Percentiles rank a stretch among this genome's conserved stretches.
These are phyloP conservation scores for Cordylochernes scorpioides DNA, from an alignment of 2,888 invertebrate species.

Conservation along the genomic window DNA sequence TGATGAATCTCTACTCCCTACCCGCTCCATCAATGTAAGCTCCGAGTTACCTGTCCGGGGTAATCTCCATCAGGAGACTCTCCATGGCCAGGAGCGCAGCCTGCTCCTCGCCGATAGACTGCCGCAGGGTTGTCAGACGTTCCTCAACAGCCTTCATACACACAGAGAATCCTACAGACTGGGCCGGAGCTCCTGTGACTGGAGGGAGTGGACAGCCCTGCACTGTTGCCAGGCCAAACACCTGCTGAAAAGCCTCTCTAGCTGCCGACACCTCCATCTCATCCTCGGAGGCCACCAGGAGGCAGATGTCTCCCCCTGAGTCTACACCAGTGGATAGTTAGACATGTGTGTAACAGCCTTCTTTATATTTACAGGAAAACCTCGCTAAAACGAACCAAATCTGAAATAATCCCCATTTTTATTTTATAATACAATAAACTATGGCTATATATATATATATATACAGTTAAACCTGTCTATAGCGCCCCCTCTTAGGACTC, in stretches of 20 bases:
- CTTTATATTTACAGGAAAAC: too few species aligned
- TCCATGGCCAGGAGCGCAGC: slow-evolving; percentile 46
- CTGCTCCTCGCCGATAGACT: slow-evolving; percentile 32
- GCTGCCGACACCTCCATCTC: slow-evolving; percentile 45
- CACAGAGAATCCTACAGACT: slow-evolving; percentile 49
- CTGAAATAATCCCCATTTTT: too few species aligned
- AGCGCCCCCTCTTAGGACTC: too few species aligned
- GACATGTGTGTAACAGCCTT: too few species aligned
- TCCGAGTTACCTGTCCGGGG: slow-evolving; percentile 24
- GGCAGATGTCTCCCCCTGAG: slow-evolving; percentile 46
- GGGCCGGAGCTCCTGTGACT: slow-evolving; percentile 33
- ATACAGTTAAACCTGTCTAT: too few species aligned
- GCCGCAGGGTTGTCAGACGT: slow-evolving; percentile 34
- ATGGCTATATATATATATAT: too few species aligned
- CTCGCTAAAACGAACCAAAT: too few species aligned
- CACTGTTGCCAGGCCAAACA: slow-evolving; percentile 52
- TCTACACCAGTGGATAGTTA: slow-evolving; percentile 30
- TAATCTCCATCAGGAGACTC: slow-evolving; percentile 40
- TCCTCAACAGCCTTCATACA: slow-evolving; percentile 46
- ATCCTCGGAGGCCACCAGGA: slow-evolving; percentile 47
- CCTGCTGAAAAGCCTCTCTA: slow-evolving; percentile 47
- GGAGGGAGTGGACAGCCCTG: slow-evolving; percentile 32
- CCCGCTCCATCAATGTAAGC: not conserved
- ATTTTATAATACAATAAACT: too few species aligned
- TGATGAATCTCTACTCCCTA: too few species aligned